Base-by-base conservation (phyloP, 2,888 invertebrate species). In the Cylloceria caligata region DNA sequence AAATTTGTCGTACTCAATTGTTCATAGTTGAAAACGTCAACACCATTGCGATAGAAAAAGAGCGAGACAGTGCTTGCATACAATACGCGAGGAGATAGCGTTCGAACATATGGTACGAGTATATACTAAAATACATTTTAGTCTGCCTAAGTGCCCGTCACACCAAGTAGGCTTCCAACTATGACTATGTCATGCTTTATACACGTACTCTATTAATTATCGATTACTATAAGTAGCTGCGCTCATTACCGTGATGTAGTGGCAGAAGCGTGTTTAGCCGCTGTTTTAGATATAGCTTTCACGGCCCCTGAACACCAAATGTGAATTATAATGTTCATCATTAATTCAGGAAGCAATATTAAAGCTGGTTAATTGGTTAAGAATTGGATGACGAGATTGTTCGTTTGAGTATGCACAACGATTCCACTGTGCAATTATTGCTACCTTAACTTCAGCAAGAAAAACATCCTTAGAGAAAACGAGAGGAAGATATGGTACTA, bases 121-220 rank as follows among this genome's bases (percentile, higher is more conserved):
- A 55, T 27, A 27, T 13, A 13, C 27, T 55, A 27, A 55, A 55
- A 24, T 24, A 24, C 27, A 27, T 55, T 27, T 55, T 55, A 55
- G 55, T 2, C 2, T 27, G 55, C 52, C 24, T 27, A 24, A 55
- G 27, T 55, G 55, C 55, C 55, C 24, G 24, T 5, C 3, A 27
- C 24, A 45, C 45, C n/a, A 24, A 64, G 24, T 21, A 13, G 9
- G 24, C 45, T 42, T n/a, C 24, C 24, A 13, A 21, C 13, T 5
- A 6, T n/a, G 42, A 64, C n/a, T 13, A 2, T 4, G 27, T 6
- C 27, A n/a, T 6, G 5, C 55, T 55, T 57, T 7, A 21, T 39
- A 39, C n/a, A 16, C 42, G 1, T 19, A 24, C 27, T 47, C 9
- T 30, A 47, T 16, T 45, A 30, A 65, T 65, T 16, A 65, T 21